Base-by-base conservation (phyloP, 2,113 vertebrate genomes). In the Nettapus auritus region DNA sequence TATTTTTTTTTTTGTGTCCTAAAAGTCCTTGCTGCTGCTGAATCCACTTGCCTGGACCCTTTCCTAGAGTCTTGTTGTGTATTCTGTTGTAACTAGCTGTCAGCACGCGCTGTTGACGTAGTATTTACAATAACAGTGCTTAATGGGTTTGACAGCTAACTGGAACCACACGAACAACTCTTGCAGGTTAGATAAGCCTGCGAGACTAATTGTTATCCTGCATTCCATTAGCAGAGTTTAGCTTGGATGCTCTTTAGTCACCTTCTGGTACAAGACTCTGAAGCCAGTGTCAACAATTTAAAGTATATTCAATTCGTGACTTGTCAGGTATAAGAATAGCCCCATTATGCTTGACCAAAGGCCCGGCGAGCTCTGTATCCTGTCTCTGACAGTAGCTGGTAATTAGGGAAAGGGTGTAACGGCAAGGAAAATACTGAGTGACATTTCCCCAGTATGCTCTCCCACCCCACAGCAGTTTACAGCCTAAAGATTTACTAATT, bases 341-440 rank as follows among this genome's bases (percentile, higher is more conserved):
- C 55, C 81, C 69, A 93, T 96, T 95, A 96, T 92, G 57, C 73
- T 64, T 28, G 48, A 14, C 76, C 80, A 42, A 81, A 81, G 56
- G 46, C 56, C 69, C 70, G 60, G 66, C 8, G 4, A 89, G 60
- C 38, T 92, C 83, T 36, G 84, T n/a, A 96, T 97, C 96, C 96
- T 95, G 95, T 93, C 94, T 92, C 93, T 92, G 91, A 87, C 89
- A 79, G 86, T 48, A 48, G 62, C 13, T 88, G 86, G 44, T 94
- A 90, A 85, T 94, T 92, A 79, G 92, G 93, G 81, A 93, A 95
- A 93, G 93, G 96, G 96, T 89, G 95, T 84, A 93, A 91, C 89
- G 1, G 38, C 69, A 75, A 50, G 66, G 57, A 46, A 91, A 78
- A 9, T 66, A 69, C 67, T 90, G 94, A 95, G 69, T 94, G 89